phyloP scores from a whole-genome alignment of 2,113 vertebrate genomes.

The Nannobrachium achirus region DNA sequence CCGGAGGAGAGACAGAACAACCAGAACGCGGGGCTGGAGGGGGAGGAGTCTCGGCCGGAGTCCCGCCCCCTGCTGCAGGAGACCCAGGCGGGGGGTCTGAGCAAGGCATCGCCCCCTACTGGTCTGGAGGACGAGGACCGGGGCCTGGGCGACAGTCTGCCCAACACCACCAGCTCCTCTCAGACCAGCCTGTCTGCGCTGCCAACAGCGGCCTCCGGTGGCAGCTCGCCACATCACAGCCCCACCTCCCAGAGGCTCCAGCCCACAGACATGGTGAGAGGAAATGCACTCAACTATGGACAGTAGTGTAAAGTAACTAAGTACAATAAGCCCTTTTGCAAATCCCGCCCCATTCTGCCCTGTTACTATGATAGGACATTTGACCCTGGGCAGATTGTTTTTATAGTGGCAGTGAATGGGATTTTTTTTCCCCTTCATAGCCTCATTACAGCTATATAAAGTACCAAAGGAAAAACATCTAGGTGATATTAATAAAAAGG shows the following conservation, averaged over 20 bases:
- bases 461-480: too few species aligned
- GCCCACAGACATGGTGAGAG: slow-evolving; percentile 52
- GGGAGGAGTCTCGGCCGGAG: slow-evolving; percentile 72
- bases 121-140: slow-evolving; percentile 78
- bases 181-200: slow-evolving; percentile 80
- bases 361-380: too few species aligned
- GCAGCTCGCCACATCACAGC: slow-evolving; percentile 69
- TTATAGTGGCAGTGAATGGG: too few species aligned
- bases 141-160: slow-evolving; percentile 81
- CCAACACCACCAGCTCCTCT: slow-evolving; percentile 83
- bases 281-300: too few species aligned
- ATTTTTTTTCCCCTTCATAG: too few species aligned
- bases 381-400: too few species aligned
- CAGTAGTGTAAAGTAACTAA: too few species aligned
- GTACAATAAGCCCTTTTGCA: too few species aligned
- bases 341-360: too few species aligned
- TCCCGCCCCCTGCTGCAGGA: slow-evolving; percentile 78
- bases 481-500: too few species aligned
- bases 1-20: slow-evolving; percentile 76
- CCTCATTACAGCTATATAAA: too few species aligned
- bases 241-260: slow-evolving; percentile 53
- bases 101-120: slow-evolving; percentile 69
- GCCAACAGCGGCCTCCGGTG: slow-evolving; percentile 59
- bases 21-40: slow-evolving; percentile 73
- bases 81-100: slow-evolving; percentile 61